Evolutionary conservation across 2,113 vertebrate species (phyloP), one percentile per base, ranked within the genome.

Genomic region (Odobenus rosmarus): DNA sequence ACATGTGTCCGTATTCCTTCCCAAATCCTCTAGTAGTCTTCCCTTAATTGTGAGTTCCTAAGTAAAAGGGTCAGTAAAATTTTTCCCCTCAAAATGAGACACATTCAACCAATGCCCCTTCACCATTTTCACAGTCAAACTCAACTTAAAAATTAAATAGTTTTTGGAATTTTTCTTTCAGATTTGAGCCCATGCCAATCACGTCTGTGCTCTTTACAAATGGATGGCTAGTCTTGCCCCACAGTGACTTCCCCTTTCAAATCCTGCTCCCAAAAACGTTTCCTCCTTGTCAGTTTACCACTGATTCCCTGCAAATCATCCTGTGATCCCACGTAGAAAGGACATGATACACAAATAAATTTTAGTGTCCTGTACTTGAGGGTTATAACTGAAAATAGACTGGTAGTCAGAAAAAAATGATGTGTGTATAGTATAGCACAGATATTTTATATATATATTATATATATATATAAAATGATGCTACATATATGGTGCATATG

Each of bases 321-420:
- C 87, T 84, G 92, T 74, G 94, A 92, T 93, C 81, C 84, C 61
- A 62, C 1, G 46, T 71, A 95, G 84, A 92, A 95, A 97, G 71
- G 80, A 95, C 93, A 96, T 85, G 71, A 39, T 88, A 97, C 87
- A 96, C 84, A 96, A 90, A 96, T 97, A 97, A 94, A 98, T 96
- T 80, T 87, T 90, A 84, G 83, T 96, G 31, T 90, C 80, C 74
- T 95, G 6, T 81, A 49, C 33, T 97, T 64, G 26, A 11, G 59
- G 84, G 71, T 93, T 93, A 67, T 57, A 92, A 81, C 64, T 92
- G 86, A 96, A 98, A 98, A 97, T 55, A 93, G 72, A 85, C 53
- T 62, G 62, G 39, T 81, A 92, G 89, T 87, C 82, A 62, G 53
- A 19, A 84, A 86, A 88, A 94, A 94, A 85, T 59, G 69, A 76